Evolutionary conservation across 2,888 invertebrate genomes (phyloP), one percentile per base, ranked within the genome.

Genomic region (Dendrolimus houi): DNA sequence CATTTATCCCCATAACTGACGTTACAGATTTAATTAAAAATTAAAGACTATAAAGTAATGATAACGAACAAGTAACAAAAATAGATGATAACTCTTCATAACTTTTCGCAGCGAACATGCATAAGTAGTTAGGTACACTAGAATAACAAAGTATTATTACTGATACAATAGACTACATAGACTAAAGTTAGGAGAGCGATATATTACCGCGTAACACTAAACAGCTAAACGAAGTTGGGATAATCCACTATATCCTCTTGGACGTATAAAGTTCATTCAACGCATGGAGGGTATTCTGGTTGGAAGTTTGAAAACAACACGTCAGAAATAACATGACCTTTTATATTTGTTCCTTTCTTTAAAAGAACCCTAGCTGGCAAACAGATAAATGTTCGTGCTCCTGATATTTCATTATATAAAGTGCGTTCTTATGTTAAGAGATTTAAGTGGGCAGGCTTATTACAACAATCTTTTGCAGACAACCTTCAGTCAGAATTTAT

Each of bases 161-260:
- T 68, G 67, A 63, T 62, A 71, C 69, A 75, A 75, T 69, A 75
- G 69, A 75, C 85, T 85, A 85, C 85, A 64, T 74, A 80, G 77
- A 79, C 83, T 83, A 83, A 69, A 79, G 61, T 68, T 61, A 71
- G 66, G 64, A 68, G 64, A 68, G 64, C 67, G 59, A 63, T 61
- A 65, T 62, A 55, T 57, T 62, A 60, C 52, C 60, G 59, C 63
- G 62, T 64, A 61, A 62, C 62, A 59, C 57, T 57, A 58, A 58
- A 60, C 47, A 47, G 47, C 47, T 47, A 47, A 12, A 47, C 12
- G 12, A 8, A 64, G 59, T 64, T 64, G 64, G 65, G 67, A 60
- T 58, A 62, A 56, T 58, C 52, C 57, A 63, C 57, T 47, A 54
- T 9, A 64, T 64, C 64, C 67, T 62, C 59, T 64, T 65, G 67